These are phyloP conservation scores for Chrysina gloriosa DNA, from an alignment of 2,888 invertebrate genomes.

Conservation along the genomic window DNA sequence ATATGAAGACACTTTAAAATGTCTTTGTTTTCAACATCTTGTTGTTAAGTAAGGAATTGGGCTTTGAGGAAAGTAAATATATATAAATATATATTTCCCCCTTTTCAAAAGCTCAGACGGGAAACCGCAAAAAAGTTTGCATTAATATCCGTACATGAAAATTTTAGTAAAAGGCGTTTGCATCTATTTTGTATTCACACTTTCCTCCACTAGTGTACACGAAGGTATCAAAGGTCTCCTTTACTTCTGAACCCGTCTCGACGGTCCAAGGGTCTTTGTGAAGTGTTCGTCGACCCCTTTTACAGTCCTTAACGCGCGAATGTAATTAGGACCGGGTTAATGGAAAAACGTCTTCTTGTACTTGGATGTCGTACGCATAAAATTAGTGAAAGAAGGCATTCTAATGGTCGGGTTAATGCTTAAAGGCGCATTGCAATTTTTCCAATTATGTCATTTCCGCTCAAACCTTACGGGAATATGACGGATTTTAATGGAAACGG, in stretches of 20 bases:
- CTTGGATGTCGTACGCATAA: slow-evolving; percentile 5
- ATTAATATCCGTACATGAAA: too few species aligned
- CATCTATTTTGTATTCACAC: not conserved
- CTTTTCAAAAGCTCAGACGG: too few species aligned
- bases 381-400: slow-evolving; percentile 21
- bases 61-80: too few species aligned
- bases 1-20: too few species aligned
- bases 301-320: slow-evolving; percentile 17
- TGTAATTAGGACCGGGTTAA: slow-evolving; percentile 26
- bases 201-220: not conserved
- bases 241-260: not conserved
- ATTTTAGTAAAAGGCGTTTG: too few species aligned
- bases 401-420: not conserved
- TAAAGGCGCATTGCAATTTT: not conserved
- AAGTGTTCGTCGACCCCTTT: slow-evolving; percentile 21
- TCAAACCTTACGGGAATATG: not conserved
- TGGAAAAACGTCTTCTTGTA: slow-evolving; percentile 27
- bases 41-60: too few species aligned
- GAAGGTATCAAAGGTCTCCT: not conserved
- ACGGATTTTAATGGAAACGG: not conserved
- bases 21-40: too few species aligned
- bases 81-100: too few species aligned
- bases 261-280: slow-evolving; percentile 4
- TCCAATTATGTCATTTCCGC: not conserved
- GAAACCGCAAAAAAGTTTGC: too few species aligned